Evolutionary conservation across 2,888 invertebrate genomes (phyloP), one percentile per base, ranked within the genome.

Genomic region (Luffia ferchaultella): DNA sequence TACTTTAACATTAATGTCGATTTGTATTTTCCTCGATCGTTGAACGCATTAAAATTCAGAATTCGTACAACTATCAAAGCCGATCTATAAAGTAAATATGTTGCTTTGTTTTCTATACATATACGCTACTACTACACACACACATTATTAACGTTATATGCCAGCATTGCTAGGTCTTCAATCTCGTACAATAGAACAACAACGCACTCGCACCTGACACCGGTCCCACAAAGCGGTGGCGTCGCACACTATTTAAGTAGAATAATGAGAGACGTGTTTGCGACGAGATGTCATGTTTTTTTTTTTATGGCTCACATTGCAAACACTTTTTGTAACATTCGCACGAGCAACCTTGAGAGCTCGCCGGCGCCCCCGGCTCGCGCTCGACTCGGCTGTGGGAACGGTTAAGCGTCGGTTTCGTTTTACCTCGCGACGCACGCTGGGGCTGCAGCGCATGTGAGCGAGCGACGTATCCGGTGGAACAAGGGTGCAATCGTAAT

Each of bases 371-470:
- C 73, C 68, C 70, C 30, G 30, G 48, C 12, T 16, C 63, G 62
- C 68, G 63, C 65, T 64, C 42, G 51, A 50, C 62, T 68, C 61
- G 67, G 70, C 73, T 80, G 82, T 82, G 80, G 79, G 79, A 80
- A 78, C 73, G 64, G 68, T 63, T 62, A 64, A 67, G 65, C 69
- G 66, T 68, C 70, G 70, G 65, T 70, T 74, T 70, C 67, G 66
- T 68, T 70, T 67, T 68, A 66, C 68, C 62, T 61, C 19, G 40
- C 61, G 68, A 55, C 60, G 48, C 67, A 55, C 60, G 48, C 16
- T 7, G 40, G 75, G 79, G 76, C 76, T 80, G 82, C 73, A 66
- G 67, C 60, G 73, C 82, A 82, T 78, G 74, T 82, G 82, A 82
- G 76, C 66, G 53, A 53, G 52, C 53, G 59, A 61, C 71, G 74